Evolutionary conservation across 2,797 vertebrate genomes (phyloP).

Genomic region (Eulemur coronatus): DNA sequence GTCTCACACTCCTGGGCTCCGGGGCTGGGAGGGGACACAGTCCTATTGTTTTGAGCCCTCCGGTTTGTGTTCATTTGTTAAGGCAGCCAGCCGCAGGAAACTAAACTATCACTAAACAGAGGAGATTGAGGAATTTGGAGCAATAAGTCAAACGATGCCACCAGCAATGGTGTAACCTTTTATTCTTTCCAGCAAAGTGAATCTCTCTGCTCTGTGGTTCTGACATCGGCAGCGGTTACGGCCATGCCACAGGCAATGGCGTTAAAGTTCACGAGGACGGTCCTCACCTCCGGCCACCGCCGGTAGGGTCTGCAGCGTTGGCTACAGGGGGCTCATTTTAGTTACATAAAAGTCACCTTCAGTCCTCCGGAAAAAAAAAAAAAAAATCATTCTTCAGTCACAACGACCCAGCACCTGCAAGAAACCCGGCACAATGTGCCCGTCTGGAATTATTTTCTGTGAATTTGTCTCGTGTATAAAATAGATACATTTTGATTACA

Average conservation of each 20-base stretch:
- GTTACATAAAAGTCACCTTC: fast-evolving
- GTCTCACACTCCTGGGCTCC: not conserved
- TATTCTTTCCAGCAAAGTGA: no score
- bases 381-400: fast-evolving
- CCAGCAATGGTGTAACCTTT: fast-evolving
- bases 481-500: slow-evolving; percentile 16
- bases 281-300: fast-evolving
- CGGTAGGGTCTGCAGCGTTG: fast-evolving
- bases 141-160: not conserved
- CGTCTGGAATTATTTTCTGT: not conserved
- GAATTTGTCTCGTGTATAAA: not conserved
- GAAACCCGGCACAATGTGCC: fast-evolving
- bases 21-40: fast-evolving
- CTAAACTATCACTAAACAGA: no score
- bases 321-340: fast-evolving
- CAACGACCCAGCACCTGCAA: fast-evolving
- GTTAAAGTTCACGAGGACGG: fast-evolving
- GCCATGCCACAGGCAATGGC: fast-evolving
- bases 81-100: no score
- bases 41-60: fast-evolving
- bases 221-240: fast-evolving
- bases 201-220: not conserved
- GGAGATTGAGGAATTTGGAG: not conserved
- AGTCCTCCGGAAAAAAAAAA: not conserved
- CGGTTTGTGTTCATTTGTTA: not conserved